Evolutionary conservation across 1,140 invertebrate genomes (phyloP), one percentile per base, ranked within the genome.

Genomic region (Psix sp.): DNA sequence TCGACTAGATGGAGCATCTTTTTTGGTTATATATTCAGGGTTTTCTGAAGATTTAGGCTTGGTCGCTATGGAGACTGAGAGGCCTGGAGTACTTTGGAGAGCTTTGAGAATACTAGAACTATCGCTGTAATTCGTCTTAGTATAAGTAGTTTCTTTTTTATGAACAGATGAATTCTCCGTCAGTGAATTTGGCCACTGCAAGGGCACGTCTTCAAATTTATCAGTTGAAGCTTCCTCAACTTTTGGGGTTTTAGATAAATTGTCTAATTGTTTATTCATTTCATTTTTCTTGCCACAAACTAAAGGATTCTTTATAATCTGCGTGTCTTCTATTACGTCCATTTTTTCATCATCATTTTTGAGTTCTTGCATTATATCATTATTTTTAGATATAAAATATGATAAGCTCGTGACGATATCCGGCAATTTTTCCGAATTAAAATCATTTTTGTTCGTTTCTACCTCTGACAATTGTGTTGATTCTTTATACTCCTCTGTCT

Each of bases 51-150:
- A 63, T 39, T 60, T 66, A 4, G 48, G 59, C 6, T 76, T 81
- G 6, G 76, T 81, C 13, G 78, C 68, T 26, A 86, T 75, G 10
- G 84, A 85, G 11, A 86, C 74, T 5, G 84, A 85, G 1, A 86
- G 66, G 9, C 82, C 84, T 0, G 85, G 83, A 9, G 82, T 86
- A 5, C 84, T 85, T 16, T 76, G 80, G 17, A 86, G 67, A 18
- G 80, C 82, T 43, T 83, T 72, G 15, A 86, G 63, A 9, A 85
- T 83, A 43, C 78, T 80, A 3, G 80, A 81, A 59, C 74, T 83
- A 13, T 82, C 77, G 18, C 52, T 71, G 33, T 59, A 56, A 60
- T 68, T 38, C 24, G 46, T 67, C 42, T 49, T 59, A 7, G 14
- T 20, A 14, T 59, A 48, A 35, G 54, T 54, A 68, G 51, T 40